Conservation (phyloP, 2,888 invertebrate genomes). For the Drosophila kanekoi region DNA sequence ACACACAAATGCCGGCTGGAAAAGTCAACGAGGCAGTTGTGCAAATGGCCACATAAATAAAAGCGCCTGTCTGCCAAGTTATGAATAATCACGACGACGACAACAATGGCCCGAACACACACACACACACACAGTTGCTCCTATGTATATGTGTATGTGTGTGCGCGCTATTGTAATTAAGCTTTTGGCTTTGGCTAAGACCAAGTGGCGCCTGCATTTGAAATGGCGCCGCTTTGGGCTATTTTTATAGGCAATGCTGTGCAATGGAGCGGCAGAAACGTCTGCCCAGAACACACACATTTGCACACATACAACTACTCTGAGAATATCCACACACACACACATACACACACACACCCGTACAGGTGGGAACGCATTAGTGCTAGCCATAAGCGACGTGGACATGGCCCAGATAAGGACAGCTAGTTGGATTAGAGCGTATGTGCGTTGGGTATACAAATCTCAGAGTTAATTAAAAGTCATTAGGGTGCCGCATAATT, state of each 20-base stretch:
- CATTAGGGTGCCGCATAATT: slow-evolving; percentile 72
- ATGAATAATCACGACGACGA: slow-evolving; percentile 72
- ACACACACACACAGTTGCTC: slow-evolving; percentile 3
- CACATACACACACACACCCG: not conserved
- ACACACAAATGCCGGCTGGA: slow-evolving; percentile 5
- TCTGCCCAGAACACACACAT: slow-evolving; percentile 27
- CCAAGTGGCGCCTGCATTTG: slow-evolving; percentile 51
- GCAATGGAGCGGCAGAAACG: slow-evolving; percentile 57
- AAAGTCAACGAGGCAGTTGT: slow-evolving; percentile 63
- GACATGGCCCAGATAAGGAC: slow-evolving; percentile 43
- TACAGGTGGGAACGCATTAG: slow-evolving; percentile 38
- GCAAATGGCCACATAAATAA: slow-evolving; percentile 73
- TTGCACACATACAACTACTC: slow-evolving; percentile 17
- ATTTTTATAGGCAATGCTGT: slow-evolving; percentile 71
- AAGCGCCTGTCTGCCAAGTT: slow-evolving; percentile 73
- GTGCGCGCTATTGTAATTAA: slow-evolving; percentile 62
- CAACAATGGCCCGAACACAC: slow-evolving; percentile 27
- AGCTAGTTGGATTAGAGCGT: slow-evolving; percentile 21
- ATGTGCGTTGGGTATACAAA: slow-evolving; percentile 65
- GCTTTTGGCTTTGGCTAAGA: slow-evolving; percentile 56
- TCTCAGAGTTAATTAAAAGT: slow-evolving; percentile 76
- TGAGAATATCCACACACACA: not conserved
- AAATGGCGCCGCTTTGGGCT: slow-evolving; percentile 66
- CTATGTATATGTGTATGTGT: slow-evolving; percentile 14
- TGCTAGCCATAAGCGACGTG: slow-evolving; percentile 8